These are phyloP conservation scores for Drosophila truncata DNA, from an alignment of 1,140 invertebrate genomes.

Conservation along the genomic window DNA sequence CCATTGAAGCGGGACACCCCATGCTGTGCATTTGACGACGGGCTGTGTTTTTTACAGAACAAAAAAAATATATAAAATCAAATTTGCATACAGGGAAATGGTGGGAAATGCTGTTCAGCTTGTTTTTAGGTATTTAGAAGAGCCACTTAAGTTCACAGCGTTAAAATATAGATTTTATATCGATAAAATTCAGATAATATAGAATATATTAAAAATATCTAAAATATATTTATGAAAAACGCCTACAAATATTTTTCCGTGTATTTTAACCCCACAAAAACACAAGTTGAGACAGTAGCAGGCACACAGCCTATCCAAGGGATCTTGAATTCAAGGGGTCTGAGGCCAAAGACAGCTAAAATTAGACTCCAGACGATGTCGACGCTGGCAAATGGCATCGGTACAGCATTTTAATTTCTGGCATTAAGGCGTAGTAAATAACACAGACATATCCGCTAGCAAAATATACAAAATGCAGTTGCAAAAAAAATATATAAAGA, in stretches of 20 bases:
- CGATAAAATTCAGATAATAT: no score
- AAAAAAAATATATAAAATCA: not conserved
- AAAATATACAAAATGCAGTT: conserved; percentile 8
- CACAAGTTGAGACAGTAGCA: conserved; percentile 29
- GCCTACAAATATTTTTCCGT: not conserved
- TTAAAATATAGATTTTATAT: no score
- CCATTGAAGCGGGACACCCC: conserved; percentile 67
- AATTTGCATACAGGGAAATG: not conserved
- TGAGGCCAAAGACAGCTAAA: conserved; percentile 60
- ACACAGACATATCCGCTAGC: conserved; percentile 17
- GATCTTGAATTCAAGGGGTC: conserved; percentile 18
- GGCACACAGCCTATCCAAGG: conserved; percentile 25
- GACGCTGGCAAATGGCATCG: conserved; percentile 57
- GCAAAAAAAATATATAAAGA: not conserved
- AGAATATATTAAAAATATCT: not conserved
- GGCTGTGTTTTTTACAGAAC: conserved; percentile 21
- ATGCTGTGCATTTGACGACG: conserved; percentile 67
- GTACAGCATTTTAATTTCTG: conserved; percentile 76
- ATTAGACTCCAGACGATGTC: conserved; percentile 77
- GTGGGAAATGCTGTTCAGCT: not conserved
- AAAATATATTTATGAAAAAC: not conserved
- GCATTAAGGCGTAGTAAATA: conserved; percentile 73
- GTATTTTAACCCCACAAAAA: conserved; percentile 12
- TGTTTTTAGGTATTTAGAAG: no score
- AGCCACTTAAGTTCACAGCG: no score